A percentile compares a stretch with the other conserved stretches of the same genome.
phyloP scores from a whole-genome alignment of 2,113 vertebrate genomes.

The Rynchops niger region DNA sequence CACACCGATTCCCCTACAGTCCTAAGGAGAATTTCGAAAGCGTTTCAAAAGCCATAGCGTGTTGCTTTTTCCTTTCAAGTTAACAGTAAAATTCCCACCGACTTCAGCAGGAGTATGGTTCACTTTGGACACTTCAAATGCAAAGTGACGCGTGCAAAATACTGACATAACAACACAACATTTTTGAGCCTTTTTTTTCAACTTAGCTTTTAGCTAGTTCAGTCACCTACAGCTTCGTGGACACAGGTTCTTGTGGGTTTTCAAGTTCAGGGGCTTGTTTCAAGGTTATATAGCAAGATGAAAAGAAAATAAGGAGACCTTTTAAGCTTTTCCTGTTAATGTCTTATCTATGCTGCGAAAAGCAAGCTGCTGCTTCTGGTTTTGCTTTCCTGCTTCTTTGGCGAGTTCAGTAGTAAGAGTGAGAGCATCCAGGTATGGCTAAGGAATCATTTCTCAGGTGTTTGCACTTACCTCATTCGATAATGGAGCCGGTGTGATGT shows the following conservation, averaged over 20 bases:
- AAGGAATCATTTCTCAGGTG: neutral
- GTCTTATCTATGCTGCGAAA: neutral
- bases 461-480: constrained; percentile 88
- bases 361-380: neutral
- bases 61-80: neutral
- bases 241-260: neutral
- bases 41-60: neutral
- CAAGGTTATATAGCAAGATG: neutral
- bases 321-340: neutral
- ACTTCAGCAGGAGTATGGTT: neutral
- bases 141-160: neutral
- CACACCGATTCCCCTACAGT: too few relatives aligned
- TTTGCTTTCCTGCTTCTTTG: neutral
- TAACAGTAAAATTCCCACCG: neutral
- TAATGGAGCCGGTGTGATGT: constrained; percentile 85
- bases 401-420: neutral
- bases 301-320: neutral
- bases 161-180: neutral
- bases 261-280: neutral
- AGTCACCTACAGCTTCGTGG: neutral
- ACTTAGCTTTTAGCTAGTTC: neutral
- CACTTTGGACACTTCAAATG: neutral
- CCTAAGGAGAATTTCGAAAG: neutral
- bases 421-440: neutral
- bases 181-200: neutral